Conservation (phyloP, 2,888 invertebrate species). For the Agrilus mali region DNA sequence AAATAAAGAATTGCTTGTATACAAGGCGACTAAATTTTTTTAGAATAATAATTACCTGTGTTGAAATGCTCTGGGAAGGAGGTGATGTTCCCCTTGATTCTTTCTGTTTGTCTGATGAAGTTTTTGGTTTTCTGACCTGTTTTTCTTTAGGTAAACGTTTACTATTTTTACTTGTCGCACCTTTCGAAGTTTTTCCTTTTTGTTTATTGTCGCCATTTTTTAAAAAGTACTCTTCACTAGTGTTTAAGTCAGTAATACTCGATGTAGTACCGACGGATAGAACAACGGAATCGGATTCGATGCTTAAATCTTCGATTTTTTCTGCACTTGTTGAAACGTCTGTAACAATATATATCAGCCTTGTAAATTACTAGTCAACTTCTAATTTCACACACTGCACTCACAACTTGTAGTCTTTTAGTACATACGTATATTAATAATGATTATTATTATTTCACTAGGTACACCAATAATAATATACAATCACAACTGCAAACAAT, state of each 20-base stretch:
- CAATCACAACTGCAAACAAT: conserved; percentile 2
- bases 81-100: conserved; percentile 69
- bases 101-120: no score
- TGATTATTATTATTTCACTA: no score
- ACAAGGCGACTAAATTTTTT: neutral
- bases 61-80: conserved; percentile 76
- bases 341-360: conserved; percentile 22
- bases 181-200: neutral
- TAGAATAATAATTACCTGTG: conserved; percentile 42
- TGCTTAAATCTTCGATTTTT: conserved; percentile 14
- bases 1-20: neutral
- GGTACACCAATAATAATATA: conserved; percentile 2
- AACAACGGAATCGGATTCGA: conserved; percentile 3
- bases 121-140: no score
- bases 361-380: conserved; percentile 3
- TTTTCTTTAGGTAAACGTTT: no score
- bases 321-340: conserved; percentile 16
- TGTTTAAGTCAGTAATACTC: conserved; percentile 13
- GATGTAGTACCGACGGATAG: conserved; percentile 15
- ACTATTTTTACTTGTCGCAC: no score
- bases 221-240: conserved; percentile 13
- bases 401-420: conserved; percentile 2
- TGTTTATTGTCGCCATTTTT: neutral
- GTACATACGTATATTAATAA: no score
- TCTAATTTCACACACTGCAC: conserved; percentile 16